phyloP scores from a whole-genome alignment of 2,113 vertebrate genomes.

The Ginglymostoma cirratum region DNA sequence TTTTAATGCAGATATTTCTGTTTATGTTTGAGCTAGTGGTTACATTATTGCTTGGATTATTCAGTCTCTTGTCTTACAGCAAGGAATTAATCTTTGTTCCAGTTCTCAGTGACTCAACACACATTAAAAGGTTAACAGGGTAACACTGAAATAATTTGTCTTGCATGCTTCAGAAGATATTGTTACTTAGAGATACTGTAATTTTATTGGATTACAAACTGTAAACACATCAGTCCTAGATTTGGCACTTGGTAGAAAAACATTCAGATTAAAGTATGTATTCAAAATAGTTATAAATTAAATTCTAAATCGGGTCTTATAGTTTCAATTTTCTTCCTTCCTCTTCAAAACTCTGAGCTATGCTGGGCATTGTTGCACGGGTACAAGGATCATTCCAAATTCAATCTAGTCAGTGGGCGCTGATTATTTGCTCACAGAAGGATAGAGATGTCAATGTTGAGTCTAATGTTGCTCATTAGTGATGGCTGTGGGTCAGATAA shows the following conservation, averaged over 20 bases:
- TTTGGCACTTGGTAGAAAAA: background rate
- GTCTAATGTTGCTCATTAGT: background rate
- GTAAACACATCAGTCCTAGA: background rate
- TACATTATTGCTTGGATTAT: background rate
- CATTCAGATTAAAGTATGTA: background rate
- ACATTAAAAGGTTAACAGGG: background rate
- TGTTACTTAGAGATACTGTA: background rate
- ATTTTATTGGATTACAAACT: background rate
- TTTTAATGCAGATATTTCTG: background rate
- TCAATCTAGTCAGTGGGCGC: background rate
- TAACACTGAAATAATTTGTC: background rate
- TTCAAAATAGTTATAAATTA: background rate
- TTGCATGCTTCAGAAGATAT: background rate
- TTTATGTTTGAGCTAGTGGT: background rate
- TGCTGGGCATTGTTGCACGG: background rate
- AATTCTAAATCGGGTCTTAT: background rate
- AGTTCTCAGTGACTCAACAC: background rate
- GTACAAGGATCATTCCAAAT: background rate
- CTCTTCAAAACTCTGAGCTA: background rate
- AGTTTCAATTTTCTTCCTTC: background rate
- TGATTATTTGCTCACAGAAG: background rate
- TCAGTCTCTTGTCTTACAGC: background rate
- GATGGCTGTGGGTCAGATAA: background rate
- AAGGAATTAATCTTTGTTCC: slow-evolving; percentile 15
- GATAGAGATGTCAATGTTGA: background rate